phyloP scores from a whole-genome alignment of 1,140 invertebrate genomes.

The Stegodyphus dumicola region DNA sequence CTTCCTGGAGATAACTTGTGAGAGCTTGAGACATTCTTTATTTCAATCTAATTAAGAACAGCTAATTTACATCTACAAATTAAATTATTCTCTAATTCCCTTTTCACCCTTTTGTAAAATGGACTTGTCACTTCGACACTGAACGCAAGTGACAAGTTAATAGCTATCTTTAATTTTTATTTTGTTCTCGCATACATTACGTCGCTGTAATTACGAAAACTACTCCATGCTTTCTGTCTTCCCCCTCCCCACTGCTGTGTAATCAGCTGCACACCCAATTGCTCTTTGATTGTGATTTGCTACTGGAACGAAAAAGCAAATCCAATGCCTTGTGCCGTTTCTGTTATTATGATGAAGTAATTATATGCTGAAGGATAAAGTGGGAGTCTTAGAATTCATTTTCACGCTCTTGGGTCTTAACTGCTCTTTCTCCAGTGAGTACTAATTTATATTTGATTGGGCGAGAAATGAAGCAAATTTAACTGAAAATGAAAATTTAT shows the following conservation, averaged over 20 bases:
- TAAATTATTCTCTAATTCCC: not conserved
- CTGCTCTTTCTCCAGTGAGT: not conserved
- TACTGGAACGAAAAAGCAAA: not conserved
- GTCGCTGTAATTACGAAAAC: not conserved
- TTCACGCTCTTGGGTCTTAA: not conserved
- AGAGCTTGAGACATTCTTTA: not conserved
- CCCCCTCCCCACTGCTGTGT: not conserved
- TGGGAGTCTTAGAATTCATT: not conserved
- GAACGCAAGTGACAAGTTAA: not conserved
- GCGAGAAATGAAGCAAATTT: too few species aligned
- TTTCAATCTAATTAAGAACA: not conserved
- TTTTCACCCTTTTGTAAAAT: not conserved
- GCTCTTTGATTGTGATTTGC: not conserved
- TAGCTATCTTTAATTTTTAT: not conserved
- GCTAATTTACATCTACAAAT: conserved; percentile 1
- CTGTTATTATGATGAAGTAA: not conserved
- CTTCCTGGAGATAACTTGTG: too few species aligned
- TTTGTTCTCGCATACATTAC: not conserved
- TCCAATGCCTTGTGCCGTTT: not conserved
- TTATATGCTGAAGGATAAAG: not conserved
- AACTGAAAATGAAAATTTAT: too few species aligned
- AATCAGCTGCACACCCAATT: not conserved
- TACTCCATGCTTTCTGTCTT: too few species aligned
- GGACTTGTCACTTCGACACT: not conserved
- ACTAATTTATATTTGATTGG: not conserved